Percentiles rank a stretch among this genome's conserved stretches.
Evolutionary conservation across 2,113 vertebrate species (phyloP).

Genomic region (Felis catus): F.catus_Fca126_mat1.0 CM031423.1:75200001-75200500

Average conservation of each 20-base stretch:
- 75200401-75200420: neutral
- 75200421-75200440: neutral
- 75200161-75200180: neutral
- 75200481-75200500: neutral
- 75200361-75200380: neutral
- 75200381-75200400: neutral
- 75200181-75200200: neutral
- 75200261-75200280: neutral
- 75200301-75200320: neutral
- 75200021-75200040: neutral
- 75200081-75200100: neutral
- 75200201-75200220: neutral
- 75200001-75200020: neutral
- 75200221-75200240: neutral
- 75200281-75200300: neutral
- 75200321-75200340: neutral
- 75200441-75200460: no score
- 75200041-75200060: neutral
- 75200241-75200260: neutral
- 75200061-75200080: neutral
- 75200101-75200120: neutral
- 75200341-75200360: neutral
- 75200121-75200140: neutral
- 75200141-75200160: neutral
- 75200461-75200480: fast-evolving